phyloP scores from a whole-genome alignment of 1,140 invertebrate genomes.

The Battus philenor region DNA sequence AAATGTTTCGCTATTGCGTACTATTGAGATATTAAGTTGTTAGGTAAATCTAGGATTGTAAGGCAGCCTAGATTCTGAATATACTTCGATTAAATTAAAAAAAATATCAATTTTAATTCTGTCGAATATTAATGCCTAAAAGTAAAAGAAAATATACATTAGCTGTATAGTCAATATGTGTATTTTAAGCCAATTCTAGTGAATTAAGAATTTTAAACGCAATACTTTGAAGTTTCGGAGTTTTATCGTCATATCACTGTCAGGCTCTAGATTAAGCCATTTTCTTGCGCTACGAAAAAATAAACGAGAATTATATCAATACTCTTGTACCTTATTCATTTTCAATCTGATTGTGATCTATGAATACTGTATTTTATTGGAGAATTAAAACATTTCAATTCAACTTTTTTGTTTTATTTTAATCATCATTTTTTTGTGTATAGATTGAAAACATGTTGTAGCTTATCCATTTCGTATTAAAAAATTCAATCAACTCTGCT shows the following conservation, averaged over 20 bases:
- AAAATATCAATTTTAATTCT: constrained; percentile 20
- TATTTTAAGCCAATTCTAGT: constrained; percentile 11
- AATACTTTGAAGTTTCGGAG: constrained; percentile 45
- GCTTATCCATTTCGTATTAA: no score
- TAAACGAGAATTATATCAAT: constrained; percentile 42
- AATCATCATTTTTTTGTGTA: no score
- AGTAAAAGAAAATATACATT: constrained; percentile 2
- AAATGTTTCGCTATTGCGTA: constrained; percentile 41
- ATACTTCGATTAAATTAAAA: constrained; percentile 19
- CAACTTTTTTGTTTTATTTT: constrained; percentile 20
- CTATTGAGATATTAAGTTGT: constrained; percentile 34
- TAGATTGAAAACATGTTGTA: no score
- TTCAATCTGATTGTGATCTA: constrained; percentile 36
- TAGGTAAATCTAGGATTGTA: constrained; percentile 34
- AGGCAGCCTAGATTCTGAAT: constrained; percentile 18
- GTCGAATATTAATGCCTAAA: constrained; percentile 18
- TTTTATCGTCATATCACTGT: constrained; percentile 53
- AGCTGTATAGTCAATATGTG: constrained; percentile 17
- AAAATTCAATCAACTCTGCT: no score
- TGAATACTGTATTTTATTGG: constrained; percentile 48
- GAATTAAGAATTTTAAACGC: constrained; percentile 19
- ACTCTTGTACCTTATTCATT: constrained; percentile 45
- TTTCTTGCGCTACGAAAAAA: constrained; percentile 39
- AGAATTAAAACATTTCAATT: constrained; percentile 46
- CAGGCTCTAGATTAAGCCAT: constrained; percentile 52